Conservation (phyloP, 2,113 vertebrate genomes). For the Pedionomus torquatus region DNA sequence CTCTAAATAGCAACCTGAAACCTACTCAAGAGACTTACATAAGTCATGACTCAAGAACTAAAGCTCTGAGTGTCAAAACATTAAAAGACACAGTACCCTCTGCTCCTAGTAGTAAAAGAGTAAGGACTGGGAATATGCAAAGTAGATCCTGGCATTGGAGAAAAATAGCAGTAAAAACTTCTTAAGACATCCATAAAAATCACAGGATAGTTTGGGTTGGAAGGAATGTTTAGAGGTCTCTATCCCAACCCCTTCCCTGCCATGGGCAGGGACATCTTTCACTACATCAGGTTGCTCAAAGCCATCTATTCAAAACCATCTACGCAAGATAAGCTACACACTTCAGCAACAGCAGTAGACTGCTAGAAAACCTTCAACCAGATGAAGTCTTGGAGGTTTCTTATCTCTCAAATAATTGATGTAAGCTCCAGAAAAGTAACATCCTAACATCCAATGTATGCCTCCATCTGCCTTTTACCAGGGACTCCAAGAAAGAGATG, state of each 20-base stretch:
- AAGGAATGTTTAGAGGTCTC: background rate
- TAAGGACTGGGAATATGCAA: background rate
- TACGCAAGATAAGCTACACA: background rate
- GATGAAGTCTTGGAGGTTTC: background rate
- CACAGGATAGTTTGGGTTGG: background rate
- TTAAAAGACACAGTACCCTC: constrained; percentile 43
- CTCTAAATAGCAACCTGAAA: constrained; percentile 65
- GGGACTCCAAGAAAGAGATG: background rate
- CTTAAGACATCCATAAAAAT: background rate
- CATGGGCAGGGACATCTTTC: background rate
- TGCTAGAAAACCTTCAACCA: background rate
- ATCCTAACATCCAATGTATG: background rate
- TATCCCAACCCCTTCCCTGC: background rate
- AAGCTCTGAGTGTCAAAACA: constrained; percentile 48
- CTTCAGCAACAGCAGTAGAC: background rate
- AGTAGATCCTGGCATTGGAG: background rate
- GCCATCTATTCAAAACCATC: background rate
- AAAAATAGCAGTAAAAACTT: background rate
- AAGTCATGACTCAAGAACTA: constrained; percentile 53
- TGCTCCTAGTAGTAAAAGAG: constrained; percentile 45
- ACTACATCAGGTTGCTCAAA: background rate
- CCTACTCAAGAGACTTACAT: constrained; percentile 56
- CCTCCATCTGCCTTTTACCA: background rate
- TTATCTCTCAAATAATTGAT: background rate
- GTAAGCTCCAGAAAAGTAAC: background rate